Conservation (phyloP, 2,888 invertebrate species). For the Mythimna pallens region DNA sequence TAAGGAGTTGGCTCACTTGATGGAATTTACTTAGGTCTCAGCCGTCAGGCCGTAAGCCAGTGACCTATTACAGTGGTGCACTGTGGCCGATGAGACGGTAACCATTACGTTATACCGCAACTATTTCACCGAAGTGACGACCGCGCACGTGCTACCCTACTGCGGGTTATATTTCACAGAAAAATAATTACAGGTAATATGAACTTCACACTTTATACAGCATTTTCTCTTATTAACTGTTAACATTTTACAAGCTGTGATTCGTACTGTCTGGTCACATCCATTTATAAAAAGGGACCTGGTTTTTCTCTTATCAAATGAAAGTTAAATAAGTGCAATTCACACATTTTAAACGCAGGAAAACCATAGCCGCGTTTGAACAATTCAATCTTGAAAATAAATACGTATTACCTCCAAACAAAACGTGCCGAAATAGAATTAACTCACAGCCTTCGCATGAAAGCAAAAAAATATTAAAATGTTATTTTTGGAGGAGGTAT, state of each 20-base stretch:
- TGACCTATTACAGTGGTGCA: conserved; percentile 42
- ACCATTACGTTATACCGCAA: conserved; percentile 32
- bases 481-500: conserved; percentile 28
- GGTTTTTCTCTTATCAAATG: neutral
- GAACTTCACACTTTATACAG: neutral
- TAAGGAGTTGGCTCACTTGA: conserved; percentile 23
- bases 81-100: conserved; percentile 26
- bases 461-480: conserved; percentile 17
- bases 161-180: conserved; percentile 20
- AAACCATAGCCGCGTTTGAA: neutral
- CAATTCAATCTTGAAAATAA: neutral
- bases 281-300: neutral
- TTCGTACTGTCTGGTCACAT: neutral
- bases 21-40: conserved; percentile 28
- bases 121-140: conserved; percentile 37
- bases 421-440: conserved; percentile 16
- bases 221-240: neutral
- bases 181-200: conserved; percentile 12
- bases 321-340: neutral
- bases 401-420: conserved; percentile 9
- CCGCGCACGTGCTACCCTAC: neutral
- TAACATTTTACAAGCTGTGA: neutral
- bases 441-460: neutral
- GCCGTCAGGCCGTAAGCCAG: conserved; percentile 30
- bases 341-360: neutral